Percentiles rank a stretch among this genome's conserved stretches.
These are phyloP conservation scores for Linhomoeus sp. DNA, from an alignment of 2,888 invertebrate species.

Conservation along the genomic window DNA sequence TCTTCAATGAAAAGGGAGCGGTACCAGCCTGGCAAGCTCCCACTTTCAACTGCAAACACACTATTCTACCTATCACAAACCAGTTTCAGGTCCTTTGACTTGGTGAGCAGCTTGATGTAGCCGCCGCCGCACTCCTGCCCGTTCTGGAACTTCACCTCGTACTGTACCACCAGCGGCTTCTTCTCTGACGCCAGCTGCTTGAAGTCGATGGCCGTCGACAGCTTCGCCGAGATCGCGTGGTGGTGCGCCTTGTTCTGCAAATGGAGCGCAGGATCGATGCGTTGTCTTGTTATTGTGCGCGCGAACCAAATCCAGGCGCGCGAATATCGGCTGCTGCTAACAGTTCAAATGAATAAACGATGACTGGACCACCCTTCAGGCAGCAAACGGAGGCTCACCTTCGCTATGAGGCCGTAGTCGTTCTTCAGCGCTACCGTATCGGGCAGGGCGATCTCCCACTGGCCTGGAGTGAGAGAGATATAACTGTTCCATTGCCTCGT, in stretches of 20 bases:
- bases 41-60: no score
- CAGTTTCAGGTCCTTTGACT: conserved; percentile 46
- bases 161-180: conserved; percentile 10
- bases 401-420: conserved; percentile 68
- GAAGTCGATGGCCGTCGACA: conserved; percentile 27
- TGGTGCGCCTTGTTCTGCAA: conserved; percentile 70
- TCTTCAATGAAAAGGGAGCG: no score
- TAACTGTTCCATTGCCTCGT: neutral
- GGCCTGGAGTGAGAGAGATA: conserved; percentile 29
- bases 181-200: neutral
- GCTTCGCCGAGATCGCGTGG: conserved; percentile 63
- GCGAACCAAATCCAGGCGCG: no score
- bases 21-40: no score
- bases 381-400: conserved; percentile 31
- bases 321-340: no score
- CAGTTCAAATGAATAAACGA: no score
- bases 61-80: no score
- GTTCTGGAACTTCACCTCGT: conserved; percentile 54
- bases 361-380: no score
- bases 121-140: conserved; percentile 98
- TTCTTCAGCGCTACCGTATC: conserved; percentile 53
- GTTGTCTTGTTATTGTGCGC: no score
- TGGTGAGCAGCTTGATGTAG: conserved; percentile 73
- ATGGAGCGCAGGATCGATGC: no score
- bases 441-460: conserved; percentile 53